Conservation (phyloP, 1,140 invertebrate species). For the Bemisia tabaci region DNA sequence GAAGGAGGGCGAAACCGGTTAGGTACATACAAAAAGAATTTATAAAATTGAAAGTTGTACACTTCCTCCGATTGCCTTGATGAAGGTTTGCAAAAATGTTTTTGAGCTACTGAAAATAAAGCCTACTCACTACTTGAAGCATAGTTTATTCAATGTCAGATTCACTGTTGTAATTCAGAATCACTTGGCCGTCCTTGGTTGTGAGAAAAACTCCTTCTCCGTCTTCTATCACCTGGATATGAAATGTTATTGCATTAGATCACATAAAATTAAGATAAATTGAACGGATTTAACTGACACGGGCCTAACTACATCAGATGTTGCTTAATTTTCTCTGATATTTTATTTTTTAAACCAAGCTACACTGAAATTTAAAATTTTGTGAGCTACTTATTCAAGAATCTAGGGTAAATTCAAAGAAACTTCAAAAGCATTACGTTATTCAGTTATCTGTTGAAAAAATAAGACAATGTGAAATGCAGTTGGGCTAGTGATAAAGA, state of each 20-base stretch:
- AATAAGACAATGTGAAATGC: no score
- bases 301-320: no score
- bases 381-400: not conserved
- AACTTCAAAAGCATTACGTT: no score
- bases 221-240: not conserved
- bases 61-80: no score
- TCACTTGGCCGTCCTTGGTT: not conserved
- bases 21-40: not conserved
- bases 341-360: not conserved
- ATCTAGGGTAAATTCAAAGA: not conserved
- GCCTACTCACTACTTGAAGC: not conserved
- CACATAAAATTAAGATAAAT: not conserved
- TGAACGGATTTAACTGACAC: not conserved
- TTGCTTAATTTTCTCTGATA: no score
- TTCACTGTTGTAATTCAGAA: not conserved
- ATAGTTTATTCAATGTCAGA: not conserved
- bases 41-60: not conserved
- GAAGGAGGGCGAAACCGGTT: not conserved
- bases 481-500: no score
- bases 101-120: not conserved
- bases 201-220: not conserved
- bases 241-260: not conserved
- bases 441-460: no score
- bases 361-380: not conserved
- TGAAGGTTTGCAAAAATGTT: not conserved